Base-by-base conservation (phyloP, 2,888 invertebrate species). In the Agapostemon virescens region DNA sequence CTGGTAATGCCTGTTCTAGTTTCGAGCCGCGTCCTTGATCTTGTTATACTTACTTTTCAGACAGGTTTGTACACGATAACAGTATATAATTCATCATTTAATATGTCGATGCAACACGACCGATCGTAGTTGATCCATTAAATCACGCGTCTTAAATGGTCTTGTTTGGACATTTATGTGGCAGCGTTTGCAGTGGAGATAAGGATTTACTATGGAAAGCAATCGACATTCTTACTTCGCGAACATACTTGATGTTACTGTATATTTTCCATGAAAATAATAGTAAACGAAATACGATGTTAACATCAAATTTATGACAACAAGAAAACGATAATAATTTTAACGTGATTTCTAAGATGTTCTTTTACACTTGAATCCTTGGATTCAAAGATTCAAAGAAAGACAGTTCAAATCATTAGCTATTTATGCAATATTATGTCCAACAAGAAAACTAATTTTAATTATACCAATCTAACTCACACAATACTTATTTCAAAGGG, bases 11-110 rank as follows among this genome's bases (percentile, higher is more conserved):
- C 79, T 79, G 87, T 82, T 88, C 88, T 64, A 88, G 84, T 88
- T 88, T 84, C 81, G 79, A 61, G 68, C n/a, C 79, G 86, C 87
- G 87, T 87, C 88, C 88, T 88, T 88, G 88, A 82, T 84, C 85
- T 79, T 84, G 86, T 85, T 85, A 86, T 68, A 88, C 88, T 88
- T 85, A 86, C 84, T 84, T 83, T 81, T 80, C 75, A 74, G 81
- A 78, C 81, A 80, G 81, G 81, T 76, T 76, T 79, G 67, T 78
- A 69, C 71, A 55, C 71, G 77, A 76, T 69, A 81, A 77, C 81
- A 81, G 75, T 74, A 69, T 83, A 84, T 69, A 69, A 81, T 79
- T 79, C 85, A 80, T 69, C 74, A 79, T 83, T 81, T 81, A 71
- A 79, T 72, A 70, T 72, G 79, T 81, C 69, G 74, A 42, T 64